Evolutionary conservation across 2,113 vertebrate genomes (phyloP).

Genomic region (Datnioides undecimradiatus): DNA sequence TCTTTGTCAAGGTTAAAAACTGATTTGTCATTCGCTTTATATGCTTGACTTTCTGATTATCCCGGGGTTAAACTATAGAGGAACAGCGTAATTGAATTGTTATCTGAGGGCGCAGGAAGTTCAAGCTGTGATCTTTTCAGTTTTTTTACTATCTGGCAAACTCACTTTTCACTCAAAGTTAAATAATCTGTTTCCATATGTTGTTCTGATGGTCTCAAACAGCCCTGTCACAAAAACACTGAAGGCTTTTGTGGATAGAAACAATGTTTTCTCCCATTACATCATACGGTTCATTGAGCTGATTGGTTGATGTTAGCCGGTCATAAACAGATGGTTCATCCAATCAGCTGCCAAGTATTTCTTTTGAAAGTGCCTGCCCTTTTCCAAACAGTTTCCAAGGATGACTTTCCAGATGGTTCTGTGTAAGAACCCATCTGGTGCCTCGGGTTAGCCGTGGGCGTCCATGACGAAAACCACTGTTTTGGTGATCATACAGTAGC

Average conservation of each 20-base stretch:
- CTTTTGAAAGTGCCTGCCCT: too few relatives aligned
- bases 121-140: neutral
- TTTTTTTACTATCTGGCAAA: neutral
- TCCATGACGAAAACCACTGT: neutral
- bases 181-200: neutral
- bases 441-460: too few relatives aligned
- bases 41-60: neutral
- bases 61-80: constrained; percentile 9
- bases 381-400: too few relatives aligned
- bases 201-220: neutral
- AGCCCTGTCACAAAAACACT: too few relatives aligned
- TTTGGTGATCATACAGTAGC: neutral
- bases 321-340: too few relatives aligned
- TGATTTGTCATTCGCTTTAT: constrained; percentile 20
- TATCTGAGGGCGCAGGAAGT: neutral
- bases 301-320: too few relatives aligned
- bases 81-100: constrained; percentile 21
- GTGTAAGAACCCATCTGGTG: too few relatives aligned
- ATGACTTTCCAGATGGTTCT: too few relatives aligned
- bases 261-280: too few relatives aligned
- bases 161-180: neutral
- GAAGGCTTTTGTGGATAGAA: too few relatives aligned
- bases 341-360: too few relatives aligned
- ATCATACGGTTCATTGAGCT: too few relatives aligned
- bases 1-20: constrained; percentile 13